Evolutionary conservation across 2,113 vertebrate species (phyloP).

Genomic region (Albula goreensis): DNA sequence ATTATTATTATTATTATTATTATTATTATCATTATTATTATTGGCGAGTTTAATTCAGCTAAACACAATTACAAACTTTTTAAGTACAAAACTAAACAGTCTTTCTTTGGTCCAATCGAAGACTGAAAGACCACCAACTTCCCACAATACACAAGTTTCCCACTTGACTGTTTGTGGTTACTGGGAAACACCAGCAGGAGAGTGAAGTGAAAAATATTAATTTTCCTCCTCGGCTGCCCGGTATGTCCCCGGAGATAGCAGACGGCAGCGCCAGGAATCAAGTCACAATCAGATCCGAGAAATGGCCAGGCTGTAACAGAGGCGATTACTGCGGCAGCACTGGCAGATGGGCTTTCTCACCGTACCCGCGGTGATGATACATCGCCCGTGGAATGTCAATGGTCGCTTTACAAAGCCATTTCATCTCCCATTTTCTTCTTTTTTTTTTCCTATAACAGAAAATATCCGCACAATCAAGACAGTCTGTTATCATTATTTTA

Average conservation of each 20-base stretch:
- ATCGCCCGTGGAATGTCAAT: not conserved
- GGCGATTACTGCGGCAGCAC: not conserved
- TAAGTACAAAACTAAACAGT: not conserved
- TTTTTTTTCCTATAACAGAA: not conserved
- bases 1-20: too few species aligned
- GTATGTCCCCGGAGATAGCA: constrained; percentile 21
- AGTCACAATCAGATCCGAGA: constrained; percentile 18
- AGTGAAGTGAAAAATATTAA: constrained; percentile 38
- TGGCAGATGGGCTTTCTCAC: not conserved
- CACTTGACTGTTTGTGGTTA: not conserved
- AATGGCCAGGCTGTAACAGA: not conserved
- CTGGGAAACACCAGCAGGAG: not conserved
- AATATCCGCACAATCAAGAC: constrained; percentile 10
- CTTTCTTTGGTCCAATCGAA: not conserved
- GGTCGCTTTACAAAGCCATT: constrained; percentile 11
- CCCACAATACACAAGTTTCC: not conserved
- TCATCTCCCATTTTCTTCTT: constrained; percentile 2
- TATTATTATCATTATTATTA: too few species aligned
- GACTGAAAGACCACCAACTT: not conserved
- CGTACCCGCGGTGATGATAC: constrained; percentile 4
- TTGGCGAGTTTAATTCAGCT: too few species aligned
- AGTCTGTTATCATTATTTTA: not conserved
- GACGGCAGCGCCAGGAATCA: not conserved
- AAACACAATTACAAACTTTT: too few species aligned
- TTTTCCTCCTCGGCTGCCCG: constrained; percentile 21